Evolutionary conservation across 2,888 invertebrate genomes (phyloP), one percentile per base, ranked within the genome.

Genomic region (Drosophila tanythrix): DNA sequence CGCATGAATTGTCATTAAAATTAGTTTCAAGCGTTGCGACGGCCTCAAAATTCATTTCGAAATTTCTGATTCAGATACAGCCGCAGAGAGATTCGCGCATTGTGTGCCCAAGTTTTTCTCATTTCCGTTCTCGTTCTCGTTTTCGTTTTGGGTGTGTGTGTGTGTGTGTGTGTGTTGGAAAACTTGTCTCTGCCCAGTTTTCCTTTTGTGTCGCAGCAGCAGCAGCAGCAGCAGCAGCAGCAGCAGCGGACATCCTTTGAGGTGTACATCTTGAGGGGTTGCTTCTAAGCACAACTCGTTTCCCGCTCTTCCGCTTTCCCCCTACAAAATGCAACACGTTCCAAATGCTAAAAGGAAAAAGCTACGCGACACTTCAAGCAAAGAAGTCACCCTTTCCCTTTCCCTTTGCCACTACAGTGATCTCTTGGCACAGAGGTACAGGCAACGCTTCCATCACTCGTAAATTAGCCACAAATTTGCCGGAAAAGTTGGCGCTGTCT

Each of bases 391-490:
- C 55, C 33, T 46, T n/a, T 35, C 4, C 2, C 27, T 46, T n/a
- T 35, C 4, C 2, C 27, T 38, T 13, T 25, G 46, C 25, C 43
- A 36, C 25, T 36, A 59, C 18, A 21, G 15, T 15, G 25, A 53
- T 43, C 43, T 25, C 25, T 29, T 5, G 15, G 18, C 43, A 8
- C 33, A 8, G 43, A 74, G 72, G 80, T 79, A 80, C 59, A 65
- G 59, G 43, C 46, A 58, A 63, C 53, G 29, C 48, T 38, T 29
- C 36, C 21, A 40, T 38, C 36, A 72, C 70, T 83, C 88, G 79
- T 89, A 90, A 89, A 90, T 89, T 89, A 89, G 89, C 90, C 89
- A 82, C 90, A 89, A 89, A 89, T 89, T 89, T 89, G 83, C 79
- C 87, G 89, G 77, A 78, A 83, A 88, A 86, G 55, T 75, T 83